Percentiles rank a stretch among this genome's conserved stretches.
Conservation (phyloP, 2,797 vertebrate genomes). For the Enteromius mattozi region DNA sequence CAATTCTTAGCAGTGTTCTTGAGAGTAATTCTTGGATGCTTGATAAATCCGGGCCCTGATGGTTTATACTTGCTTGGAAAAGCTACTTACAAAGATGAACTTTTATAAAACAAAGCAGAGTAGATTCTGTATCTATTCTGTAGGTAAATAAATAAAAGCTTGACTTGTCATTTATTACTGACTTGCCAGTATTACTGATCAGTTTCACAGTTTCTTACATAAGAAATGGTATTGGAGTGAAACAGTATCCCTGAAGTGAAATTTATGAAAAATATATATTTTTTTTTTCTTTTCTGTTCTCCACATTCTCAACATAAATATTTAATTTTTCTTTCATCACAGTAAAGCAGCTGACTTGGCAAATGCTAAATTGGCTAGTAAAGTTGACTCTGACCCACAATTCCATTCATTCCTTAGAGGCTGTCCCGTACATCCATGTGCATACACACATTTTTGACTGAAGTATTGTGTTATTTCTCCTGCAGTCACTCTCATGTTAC, state of each 20-base stretch:
- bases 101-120: background rate
- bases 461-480: slow-evolving; percentile 9
- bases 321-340: background rate
- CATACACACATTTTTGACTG: background rate
- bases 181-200: slow-evolving; percentile 3
- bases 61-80: background rate
- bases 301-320: background rate
- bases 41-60: too few species aligned
- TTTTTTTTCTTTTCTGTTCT: too few species aligned
- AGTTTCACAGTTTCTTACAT: background rate
- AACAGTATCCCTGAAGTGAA: background rate
- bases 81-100: background rate
- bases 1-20: too few species aligned
- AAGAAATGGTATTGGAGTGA: background rate
- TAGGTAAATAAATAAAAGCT: background rate
- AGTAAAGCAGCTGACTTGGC: background rate
- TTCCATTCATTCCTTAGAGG: background rate
- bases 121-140: background rate
- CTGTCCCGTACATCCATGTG: background rate
- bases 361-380: background rate
- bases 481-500: background rate
- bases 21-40: too few species aligned
- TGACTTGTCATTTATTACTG: background rate
- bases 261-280: background rate
- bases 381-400: background rate